Conservation (phyloP, 2,797 vertebrate genomes). For the Varecia variegata region DNA sequence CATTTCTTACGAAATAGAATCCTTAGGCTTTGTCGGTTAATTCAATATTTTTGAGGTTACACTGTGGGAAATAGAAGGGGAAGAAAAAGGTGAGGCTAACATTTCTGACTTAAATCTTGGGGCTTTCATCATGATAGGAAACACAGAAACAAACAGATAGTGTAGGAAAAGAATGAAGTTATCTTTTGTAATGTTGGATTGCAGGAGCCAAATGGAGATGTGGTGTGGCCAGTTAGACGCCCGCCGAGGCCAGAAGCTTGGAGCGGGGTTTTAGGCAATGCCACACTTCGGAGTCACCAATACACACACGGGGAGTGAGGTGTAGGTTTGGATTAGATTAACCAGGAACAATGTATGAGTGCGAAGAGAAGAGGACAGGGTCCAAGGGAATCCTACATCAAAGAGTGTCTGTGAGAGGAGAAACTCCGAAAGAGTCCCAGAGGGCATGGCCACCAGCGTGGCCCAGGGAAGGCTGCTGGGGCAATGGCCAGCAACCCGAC, state of each 20-base stretch:
- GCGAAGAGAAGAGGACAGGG: too few relatives aligned
- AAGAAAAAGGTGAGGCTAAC: background rate
- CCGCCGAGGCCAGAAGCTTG: background rate
- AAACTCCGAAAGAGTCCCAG: too few relatives aligned
- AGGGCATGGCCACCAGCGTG: accelerated
- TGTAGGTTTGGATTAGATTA: background rate
- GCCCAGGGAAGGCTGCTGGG: too few relatives aligned
- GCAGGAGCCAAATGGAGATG: background rate
- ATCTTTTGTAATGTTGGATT: background rate
- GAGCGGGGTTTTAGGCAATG: background rate
- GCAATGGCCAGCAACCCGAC: too few relatives aligned
- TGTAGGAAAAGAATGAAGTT: background rate
- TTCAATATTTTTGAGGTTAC: background rate
- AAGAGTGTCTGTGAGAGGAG: background rate
- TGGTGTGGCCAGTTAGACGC: background rate
- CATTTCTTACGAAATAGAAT: background rate
- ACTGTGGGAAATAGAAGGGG: background rate
- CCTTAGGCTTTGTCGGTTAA: background rate
- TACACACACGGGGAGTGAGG: background rate
- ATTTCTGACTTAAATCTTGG: background rate
- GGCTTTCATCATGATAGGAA: background rate
- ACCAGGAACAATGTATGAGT: constrained; percentile 34
- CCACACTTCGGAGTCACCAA: background rate
- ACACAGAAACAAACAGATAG: background rate
- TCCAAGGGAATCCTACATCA: constrained; percentile 40